phyloP scores from a whole-genome alignment of 2,797 vertebrate genomes.

The Octomys mimax region DNA sequence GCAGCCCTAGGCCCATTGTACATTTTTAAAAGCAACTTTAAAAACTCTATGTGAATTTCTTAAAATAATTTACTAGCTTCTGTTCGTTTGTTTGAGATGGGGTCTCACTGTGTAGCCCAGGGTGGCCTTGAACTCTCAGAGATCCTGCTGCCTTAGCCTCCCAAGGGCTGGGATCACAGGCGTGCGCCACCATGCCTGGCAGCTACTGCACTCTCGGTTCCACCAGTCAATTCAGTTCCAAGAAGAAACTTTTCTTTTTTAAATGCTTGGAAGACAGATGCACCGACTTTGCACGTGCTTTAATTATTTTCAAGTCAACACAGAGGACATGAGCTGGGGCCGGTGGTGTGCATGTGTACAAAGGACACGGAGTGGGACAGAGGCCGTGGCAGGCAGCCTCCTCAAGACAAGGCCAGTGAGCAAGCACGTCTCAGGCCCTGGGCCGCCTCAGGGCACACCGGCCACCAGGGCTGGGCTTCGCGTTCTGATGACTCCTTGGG shows the following conservation, averaged over 20 bases:
- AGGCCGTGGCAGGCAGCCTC: background rate
- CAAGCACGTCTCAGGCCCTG: background rate
- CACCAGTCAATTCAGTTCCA: slow-evolving; percentile 70
- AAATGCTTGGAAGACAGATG: slow-evolving; percentile 50
- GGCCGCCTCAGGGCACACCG: background rate
- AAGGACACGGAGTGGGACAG: background rate
- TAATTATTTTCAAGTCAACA: slow-evolving; percentile 68
- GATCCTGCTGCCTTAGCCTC: no score
- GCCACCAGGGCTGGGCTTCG: no score
- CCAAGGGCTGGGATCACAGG: no score
- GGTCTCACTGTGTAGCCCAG: no score
- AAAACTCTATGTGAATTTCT: slow-evolving; percentile 58
- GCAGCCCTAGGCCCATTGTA: slow-evolving; percentile 13
- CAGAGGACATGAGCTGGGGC: slow-evolving; percentile 43
- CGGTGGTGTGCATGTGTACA: slow-evolving; percentile 29
- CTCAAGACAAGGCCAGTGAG: background rate
- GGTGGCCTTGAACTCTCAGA: no score
- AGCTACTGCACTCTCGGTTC: slow-evolving; percentile 68
- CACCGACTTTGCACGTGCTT: slow-evolving; percentile 21
- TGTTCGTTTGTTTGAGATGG: background rate
- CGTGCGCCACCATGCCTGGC: no score
- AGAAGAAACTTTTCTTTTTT: slow-evolving; percentile 4
- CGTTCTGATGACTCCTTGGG: background rate
- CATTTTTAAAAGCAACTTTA: slow-evolving; percentile 41
- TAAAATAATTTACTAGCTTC: slow-evolving; percentile 70